Percentiles rank a stretch among this genome's conserved stretches.
These are phyloP conservation scores for Leucania comma DNA, from an alignment of 2,888 invertebrate genomes.

Conservation along the genomic window DNA sequence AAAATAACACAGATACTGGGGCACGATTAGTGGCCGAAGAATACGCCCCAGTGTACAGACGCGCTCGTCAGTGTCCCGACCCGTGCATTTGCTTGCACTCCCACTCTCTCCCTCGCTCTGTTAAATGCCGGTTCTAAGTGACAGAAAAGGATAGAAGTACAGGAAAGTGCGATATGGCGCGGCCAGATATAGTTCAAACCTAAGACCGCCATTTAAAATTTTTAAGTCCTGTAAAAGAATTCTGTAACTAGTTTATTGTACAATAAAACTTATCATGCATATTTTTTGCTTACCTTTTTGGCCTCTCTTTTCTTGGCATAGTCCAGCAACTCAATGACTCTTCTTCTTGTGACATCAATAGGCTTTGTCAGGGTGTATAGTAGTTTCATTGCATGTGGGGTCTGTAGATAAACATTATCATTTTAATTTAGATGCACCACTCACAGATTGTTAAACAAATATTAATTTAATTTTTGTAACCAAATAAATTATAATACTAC, in stretches of 20 bases:
- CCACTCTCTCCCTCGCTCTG: too few species aligned
- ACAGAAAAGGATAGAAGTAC: too few species aligned
- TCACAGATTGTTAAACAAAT: neutral
- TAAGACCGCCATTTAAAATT: too few species aligned
- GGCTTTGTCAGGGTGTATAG: constrained; percentile 87
- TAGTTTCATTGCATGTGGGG: constrained; percentile 82
- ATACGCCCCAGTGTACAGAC: too few species aligned
- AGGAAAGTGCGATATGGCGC: too few species aligned
- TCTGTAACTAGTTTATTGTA: too few species aligned
- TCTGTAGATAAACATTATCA: constrained; percentile 72
- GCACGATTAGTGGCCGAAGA: too few species aligned
- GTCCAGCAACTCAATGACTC: constrained; percentile 81
- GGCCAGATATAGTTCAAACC: too few species aligned
- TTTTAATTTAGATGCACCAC: neutral
- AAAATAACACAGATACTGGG: too few species aligned
- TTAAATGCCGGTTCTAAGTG: too few species aligned
- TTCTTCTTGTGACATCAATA: constrained; percentile 82
- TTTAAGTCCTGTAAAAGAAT: neutral
- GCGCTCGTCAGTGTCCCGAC: too few species aligned
- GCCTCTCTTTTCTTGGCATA: constrained; percentile 82
- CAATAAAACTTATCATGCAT: neutral
- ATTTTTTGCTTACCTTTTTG: constrained; percentile 77
- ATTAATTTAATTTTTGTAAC: neutral
- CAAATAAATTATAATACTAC: neutral
- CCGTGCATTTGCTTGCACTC: too few species aligned